Evolutionary conservation across 2,888 invertebrate species (phyloP).

Genomic region (Cryptus armator): DNA sequence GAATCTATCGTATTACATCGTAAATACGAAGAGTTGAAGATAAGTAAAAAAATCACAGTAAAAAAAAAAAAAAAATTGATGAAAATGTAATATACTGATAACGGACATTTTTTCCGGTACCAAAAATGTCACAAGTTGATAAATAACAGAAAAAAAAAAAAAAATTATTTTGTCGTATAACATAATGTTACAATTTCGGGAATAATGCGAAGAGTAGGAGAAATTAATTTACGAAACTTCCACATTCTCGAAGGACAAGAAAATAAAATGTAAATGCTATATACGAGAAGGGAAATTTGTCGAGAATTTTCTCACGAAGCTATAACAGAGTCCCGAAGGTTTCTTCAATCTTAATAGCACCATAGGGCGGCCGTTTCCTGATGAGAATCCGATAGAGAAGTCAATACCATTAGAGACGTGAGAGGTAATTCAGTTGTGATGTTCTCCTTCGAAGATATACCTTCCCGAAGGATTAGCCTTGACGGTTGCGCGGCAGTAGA

Average conservation of each 20-base stretch:
- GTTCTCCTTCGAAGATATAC: constrained; percentile 22
- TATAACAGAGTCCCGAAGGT: neutral
- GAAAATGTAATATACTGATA: too few species aligned
- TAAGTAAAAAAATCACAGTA: too few species aligned
- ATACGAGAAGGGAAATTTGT: neutral
- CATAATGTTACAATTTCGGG: too few species aligned
- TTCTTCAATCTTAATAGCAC: neutral
- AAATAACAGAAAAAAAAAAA: too few species aligned
- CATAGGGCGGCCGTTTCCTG: constrained; percentile 42
- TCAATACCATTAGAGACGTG: constrained; percentile 61
- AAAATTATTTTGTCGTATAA: too few species aligned
- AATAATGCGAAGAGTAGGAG: too few species aligned
- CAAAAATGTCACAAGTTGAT: too few species aligned
- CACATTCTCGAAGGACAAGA: neutral
- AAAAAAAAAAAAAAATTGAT: too few species aligned
- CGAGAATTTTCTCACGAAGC: neutral
- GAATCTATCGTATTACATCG: too few species aligned
- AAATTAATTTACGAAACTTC: too few species aligned
- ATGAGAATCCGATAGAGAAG: constrained; percentile 54
- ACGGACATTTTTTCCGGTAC: too few species aligned
- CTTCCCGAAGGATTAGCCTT: constrained; percentile 9
- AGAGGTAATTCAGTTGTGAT: constrained; percentile 30
- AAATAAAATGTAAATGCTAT: neutral
- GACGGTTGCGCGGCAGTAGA: constrained; percentile 19
- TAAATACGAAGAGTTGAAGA: too few species aligned